phyloP scores from a whole-genome alignment of 2,888 invertebrate genomes.

The Lydus trimaculatus region DNA sequence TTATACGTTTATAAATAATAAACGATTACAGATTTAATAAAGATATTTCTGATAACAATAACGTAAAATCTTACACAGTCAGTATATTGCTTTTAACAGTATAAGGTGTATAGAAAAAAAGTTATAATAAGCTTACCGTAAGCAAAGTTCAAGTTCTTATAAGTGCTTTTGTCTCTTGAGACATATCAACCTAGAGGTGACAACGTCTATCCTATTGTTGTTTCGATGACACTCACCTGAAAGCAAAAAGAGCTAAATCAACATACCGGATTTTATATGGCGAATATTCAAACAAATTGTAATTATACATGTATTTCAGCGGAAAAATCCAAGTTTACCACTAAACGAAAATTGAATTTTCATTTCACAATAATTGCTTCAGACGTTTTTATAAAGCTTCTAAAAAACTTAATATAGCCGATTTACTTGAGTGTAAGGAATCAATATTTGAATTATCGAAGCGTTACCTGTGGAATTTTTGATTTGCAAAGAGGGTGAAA shows the following conservation, averaged over 20 bases:
- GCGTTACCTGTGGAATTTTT: not conserved
- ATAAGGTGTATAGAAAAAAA: not conserved
- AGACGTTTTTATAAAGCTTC: not conserved
- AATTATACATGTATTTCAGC: not conserved
- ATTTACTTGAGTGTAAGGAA: not conserved
- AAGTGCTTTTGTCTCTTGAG: constrained; percentile 20
- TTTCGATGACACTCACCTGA: constrained; percentile 21
- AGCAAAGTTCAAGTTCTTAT: constrained; percentile 17
- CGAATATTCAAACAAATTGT: not conserved
- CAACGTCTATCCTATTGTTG: constrained; percentile 19
- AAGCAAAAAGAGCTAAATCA: constrained; percentile 17
- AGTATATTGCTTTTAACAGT: not conserved
- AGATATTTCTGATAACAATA: not conserved
- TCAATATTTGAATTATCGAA: not conserved
- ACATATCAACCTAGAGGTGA: constrained; percentile 16
- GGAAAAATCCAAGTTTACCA: not conserved
- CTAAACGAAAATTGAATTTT: not conserved
- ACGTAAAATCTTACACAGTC: no score
- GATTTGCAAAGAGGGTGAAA: not conserved
- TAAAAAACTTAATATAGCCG: not conserved
- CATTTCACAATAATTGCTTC: not conserved
- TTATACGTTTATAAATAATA: not conserved
- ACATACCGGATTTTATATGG: not conserved
- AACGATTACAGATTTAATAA: not conserved
- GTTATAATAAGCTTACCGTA: not conserved